A percentile compares a stretch with the other conserved stretches of the same genome.
These are phyloP conservation scores for Lamellibrachia columna DNA, from an alignment of 2,888 invertebrate genomes.

Conservation along the genomic window DNA sequence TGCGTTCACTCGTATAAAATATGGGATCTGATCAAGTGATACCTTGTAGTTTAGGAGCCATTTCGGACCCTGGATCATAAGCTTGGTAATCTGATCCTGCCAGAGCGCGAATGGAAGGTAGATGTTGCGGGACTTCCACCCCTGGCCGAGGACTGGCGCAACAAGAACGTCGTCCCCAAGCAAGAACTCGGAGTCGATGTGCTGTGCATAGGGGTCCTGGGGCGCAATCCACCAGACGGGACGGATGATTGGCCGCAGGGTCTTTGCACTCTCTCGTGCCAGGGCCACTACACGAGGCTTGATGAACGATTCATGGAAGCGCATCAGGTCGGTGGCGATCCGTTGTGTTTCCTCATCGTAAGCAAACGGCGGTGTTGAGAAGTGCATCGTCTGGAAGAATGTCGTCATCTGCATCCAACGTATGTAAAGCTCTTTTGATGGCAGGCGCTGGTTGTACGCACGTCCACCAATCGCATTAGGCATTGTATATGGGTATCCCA, in stretches of 20 bases:
- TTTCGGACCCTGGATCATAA: conserved; percentile 27
- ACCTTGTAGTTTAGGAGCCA: conserved; percentile 32
- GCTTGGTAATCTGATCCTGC: conserved; percentile 28
- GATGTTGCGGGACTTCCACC: conserved; percentile 79
- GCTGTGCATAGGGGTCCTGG: conserved; percentile 80
- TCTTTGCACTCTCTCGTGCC: not conserved
- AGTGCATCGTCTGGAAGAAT: conserved; percentile 91
- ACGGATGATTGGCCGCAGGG: conserved; percentile 77
- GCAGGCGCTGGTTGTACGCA: conserved; percentile 48
- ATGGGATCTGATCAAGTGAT: conserved; percentile 28
- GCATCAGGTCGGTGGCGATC: conserved; percentile 43
- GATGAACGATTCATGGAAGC: conserved; percentile 28
- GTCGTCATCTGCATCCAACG: conserved; percentile 88
- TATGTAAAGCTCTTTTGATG: conserved; percentile 70
- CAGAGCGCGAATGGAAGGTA: conserved; percentile 83
- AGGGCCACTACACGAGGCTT: conserved; percentile 28
- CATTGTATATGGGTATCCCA: conserved; percentile 90
- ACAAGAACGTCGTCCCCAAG: conserved; percentile 60
- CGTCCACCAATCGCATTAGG: conserved; percentile 93
- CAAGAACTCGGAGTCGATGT: conserved; percentile 75
- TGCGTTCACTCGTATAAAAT: conserved; percentile 29
- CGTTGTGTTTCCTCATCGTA: conserved; percentile 47
- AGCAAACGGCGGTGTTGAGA: conserved; percentile 73
- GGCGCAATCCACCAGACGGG: conserved; percentile 87
- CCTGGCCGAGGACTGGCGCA: conserved; percentile 68